A percentile compares a stretch with the other conserved stretches of the same genome.
These are phyloP conservation scores for Umimayanthus kanabou DNA, from an alignment of 92 coral and sea anemone species.

Conservation along the genomic window DNA sequence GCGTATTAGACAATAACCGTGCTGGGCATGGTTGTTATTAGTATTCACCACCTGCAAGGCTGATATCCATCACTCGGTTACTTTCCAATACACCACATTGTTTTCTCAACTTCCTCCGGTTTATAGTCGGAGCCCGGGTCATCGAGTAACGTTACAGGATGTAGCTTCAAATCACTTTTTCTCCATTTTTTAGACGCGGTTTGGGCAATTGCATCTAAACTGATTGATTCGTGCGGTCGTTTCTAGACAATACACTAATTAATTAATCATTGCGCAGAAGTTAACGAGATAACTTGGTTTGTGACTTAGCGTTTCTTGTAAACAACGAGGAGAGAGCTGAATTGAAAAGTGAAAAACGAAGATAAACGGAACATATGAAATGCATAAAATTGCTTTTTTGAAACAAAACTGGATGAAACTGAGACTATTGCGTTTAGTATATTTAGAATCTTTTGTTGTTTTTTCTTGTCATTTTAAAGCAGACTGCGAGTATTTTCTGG, in stretches of 20 bases:
- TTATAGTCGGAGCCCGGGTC: not conserved
- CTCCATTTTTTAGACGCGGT: not conserved
- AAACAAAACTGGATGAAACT: not conserved
- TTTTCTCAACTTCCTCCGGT: constrained; percentile 39
- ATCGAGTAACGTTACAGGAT: not conserved
- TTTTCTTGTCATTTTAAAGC: not conserved
- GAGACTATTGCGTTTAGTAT: not conserved
- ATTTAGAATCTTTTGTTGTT: not conserved
- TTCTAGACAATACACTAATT: constrained; percentile 50
- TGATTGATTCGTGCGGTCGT: constrained; percentile 10
- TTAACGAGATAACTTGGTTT: constrained; percentile 52
- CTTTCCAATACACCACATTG: not conserved
- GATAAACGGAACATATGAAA: not conserved
- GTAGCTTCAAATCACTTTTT: not conserved
- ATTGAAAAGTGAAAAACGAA: not conserved
- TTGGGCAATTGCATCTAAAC: not conserved
- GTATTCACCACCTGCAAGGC: constrained; percentile 18
- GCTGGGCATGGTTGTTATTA: constrained; percentile 10
- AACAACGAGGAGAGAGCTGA: constrained; percentile 30
- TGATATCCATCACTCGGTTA: constrained; percentile 5
- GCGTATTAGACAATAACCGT: constrained; percentile 7
- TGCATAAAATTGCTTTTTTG: not conserved
- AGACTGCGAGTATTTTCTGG: too few species aligned
- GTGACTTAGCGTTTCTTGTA: constrained; percentile 54
- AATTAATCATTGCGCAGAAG: constrained; percentile 57